Percentiles rank a stretch among this genome's conserved stretches.
Evolutionary conservation across 2,888 invertebrate species (phyloP).

Genomic region (Steinernema scapterisci): DNA sequence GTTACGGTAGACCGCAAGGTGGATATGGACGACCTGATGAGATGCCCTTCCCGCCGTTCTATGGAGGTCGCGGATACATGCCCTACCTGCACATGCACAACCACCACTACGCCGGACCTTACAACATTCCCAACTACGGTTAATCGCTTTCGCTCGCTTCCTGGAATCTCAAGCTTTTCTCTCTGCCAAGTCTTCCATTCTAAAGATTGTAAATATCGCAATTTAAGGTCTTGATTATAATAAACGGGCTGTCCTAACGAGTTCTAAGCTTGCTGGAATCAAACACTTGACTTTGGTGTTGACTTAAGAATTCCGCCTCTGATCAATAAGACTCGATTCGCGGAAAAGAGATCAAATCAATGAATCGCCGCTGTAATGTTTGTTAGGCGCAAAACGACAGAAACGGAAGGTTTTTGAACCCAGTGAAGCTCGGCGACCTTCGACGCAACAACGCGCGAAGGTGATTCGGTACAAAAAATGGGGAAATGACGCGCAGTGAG

Average conservation of each 20-base stretch:
- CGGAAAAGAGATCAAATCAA: background rate
- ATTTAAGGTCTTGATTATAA: too few relatives aligned
- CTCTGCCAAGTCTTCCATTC: too few relatives aligned
- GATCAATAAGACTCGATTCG: too few relatives aligned
- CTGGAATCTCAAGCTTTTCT: background rate
- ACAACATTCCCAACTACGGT: conserved; percentile 10
- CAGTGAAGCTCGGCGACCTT: background rate
- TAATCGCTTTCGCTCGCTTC: background rate
- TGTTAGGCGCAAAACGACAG: background rate
- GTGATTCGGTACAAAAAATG: too few relatives aligned
- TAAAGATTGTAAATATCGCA: conserved; percentile 2
- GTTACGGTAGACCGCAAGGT: background rate
- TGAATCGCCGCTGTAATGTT: background rate
- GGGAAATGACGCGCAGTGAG: too few relatives aligned
- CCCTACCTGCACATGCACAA: background rate
- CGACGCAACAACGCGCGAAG: background rate
- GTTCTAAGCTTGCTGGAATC: too few relatives aligned
- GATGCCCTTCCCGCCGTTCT: background rate
- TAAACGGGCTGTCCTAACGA: background rate
- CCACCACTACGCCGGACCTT: conserved; percentile 24
- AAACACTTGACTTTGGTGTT: too few relatives aligned
- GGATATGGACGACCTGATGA: conserved; percentile 6
- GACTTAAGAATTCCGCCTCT: too few relatives aligned
- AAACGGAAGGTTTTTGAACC: conserved; percentile 24
- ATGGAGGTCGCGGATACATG: background rate